phyloP scores from a whole-genome alignment of 1,140 invertebrate species.

The Neelides sp. region DNA sequence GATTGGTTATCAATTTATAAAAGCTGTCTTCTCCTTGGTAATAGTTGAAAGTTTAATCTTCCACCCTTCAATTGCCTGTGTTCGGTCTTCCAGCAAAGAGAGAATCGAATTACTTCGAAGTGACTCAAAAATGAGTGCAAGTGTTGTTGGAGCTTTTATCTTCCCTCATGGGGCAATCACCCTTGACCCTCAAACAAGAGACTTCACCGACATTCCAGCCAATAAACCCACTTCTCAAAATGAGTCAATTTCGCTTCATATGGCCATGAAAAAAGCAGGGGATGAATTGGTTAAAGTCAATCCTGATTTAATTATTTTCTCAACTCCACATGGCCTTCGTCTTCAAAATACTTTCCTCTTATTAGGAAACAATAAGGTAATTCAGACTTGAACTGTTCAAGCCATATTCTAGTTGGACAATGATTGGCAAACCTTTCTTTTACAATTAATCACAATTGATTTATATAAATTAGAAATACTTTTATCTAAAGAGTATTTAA shows the following conservation, averaged over 20 bases:
- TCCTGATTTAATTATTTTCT: slow-evolving; percentile 22
- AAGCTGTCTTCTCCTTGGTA: no score
- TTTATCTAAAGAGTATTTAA: not conserved
- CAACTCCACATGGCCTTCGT: slow-evolving; percentile 19
- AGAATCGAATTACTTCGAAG: no score
- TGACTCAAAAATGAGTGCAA: no score
- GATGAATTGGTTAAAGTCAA: not conserved
- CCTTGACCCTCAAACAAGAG: slow-evolving; percentile 16
- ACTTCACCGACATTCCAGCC: slow-evolving; percentile 15
- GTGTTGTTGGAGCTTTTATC: slow-evolving; percentile 21
- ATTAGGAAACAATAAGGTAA: slow-evolving; percentile 9
- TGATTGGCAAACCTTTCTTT: no score
- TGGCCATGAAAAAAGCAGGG: slow-evolving; percentile 14
- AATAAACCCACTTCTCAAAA: not conserved
- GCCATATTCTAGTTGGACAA: no score
- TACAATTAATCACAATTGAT: not conserved
- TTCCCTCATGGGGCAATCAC: slow-evolving; percentile 27
- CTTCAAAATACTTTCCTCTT: slow-evolving; percentile 9
- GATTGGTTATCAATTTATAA: no score
- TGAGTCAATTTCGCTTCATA: slow-evolving; percentile 14
- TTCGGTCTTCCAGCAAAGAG: no score
- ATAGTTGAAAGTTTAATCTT: no score
- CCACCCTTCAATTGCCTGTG: no score
- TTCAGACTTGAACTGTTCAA: no score
- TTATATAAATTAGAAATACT: not conserved